Base-by-base conservation (phyloP, 2,888 invertebrate species). In the Ectropis crepuscularia region DNA sequence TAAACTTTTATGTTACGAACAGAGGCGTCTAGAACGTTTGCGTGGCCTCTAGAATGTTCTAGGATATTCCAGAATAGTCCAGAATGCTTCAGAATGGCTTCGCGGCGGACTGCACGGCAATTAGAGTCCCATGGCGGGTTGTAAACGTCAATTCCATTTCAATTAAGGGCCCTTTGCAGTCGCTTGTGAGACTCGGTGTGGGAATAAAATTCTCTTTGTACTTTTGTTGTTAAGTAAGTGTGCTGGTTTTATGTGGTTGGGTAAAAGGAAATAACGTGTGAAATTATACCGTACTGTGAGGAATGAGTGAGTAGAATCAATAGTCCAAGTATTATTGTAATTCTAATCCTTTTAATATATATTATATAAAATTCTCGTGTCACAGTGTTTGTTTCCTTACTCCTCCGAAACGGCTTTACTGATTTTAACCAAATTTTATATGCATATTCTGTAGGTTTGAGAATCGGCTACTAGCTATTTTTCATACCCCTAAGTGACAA, bases 81-180 rank as follows among this genome's bases (percentile, higher is more conserved):
- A 68, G 71, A 72, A 65, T 67, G 68, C 68, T 70, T 67, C 61
- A 73, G 72, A 75, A 77, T 67, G 71, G 77, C 77, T 78, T 78
- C 81, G 81, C 74, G 75, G 78, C 73, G 69, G 72, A 79, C 78
- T 81, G 81, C 78, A 79, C 75, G 75, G 81, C 77, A 83, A 82
- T 82, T 82, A 82, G 75, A 73, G 71, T 72, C 73, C 76, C 78
- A 70, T 72, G 65, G 71, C 68, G 70, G 62, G 69, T 70, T 68
- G 72, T 77, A 79, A 83, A 80, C 76, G 82, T 83, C 85, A 80
- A 81, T 85, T 83, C 76, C 71, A 79, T 86, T 85, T 83, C 82
- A 82, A 85, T 86, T 85, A 85, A 74, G 77, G 68, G 67, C 75
- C 78, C 74, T 78, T 79, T 75, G 78, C 72, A 74, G 71, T 61